Conservation (phyloP, 92 coral and sea anemone genomes). For the Umimayanthus chanpuru region DNA sequence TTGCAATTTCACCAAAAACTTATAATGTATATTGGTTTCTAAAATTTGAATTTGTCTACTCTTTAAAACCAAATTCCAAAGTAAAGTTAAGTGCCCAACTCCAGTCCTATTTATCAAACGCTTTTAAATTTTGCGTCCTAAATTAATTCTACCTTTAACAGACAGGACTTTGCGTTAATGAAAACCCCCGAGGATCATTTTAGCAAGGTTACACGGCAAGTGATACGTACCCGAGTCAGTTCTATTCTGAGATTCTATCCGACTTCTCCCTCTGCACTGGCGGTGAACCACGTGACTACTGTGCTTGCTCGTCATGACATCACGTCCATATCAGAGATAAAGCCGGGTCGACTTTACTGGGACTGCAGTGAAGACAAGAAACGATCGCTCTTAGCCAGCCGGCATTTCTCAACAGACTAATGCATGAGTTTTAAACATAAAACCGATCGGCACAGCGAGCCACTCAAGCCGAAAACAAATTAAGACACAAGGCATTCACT, state of each 20-base stretch:
- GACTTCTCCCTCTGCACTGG: conserved; percentile 37
- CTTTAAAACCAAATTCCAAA: too few species aligned
- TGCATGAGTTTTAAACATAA: too few species aligned
- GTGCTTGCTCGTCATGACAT: conserved; percentile 45
- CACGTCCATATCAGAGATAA: background rate
- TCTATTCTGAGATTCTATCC: conserved; percentile 13
- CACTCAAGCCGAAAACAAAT: too few species aligned
- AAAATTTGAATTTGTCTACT: too few species aligned
- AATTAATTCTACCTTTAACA: too few species aligned
- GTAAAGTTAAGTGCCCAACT: too few species aligned
- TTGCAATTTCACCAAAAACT: too few species aligned
- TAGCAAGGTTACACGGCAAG: background rate
- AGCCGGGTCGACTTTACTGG: background rate
- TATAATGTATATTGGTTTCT: too few species aligned
- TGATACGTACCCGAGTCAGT: conserved; percentile 20
- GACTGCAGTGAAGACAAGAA: background rate
- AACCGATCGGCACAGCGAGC: too few species aligned
- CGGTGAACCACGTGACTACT: conserved; percentile 20
- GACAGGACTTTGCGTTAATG: background rate
- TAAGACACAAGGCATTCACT: too few species aligned
- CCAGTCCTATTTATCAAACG: too few species aligned
- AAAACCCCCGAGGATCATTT: background rate
- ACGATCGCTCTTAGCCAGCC: background rate
- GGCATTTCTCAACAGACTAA: background rate
- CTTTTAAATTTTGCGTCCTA: too few species aligned